phyloP scores from a whole-genome alignment of 2,888 invertebrate species.

The Vandiemenella viatica region DNA sequence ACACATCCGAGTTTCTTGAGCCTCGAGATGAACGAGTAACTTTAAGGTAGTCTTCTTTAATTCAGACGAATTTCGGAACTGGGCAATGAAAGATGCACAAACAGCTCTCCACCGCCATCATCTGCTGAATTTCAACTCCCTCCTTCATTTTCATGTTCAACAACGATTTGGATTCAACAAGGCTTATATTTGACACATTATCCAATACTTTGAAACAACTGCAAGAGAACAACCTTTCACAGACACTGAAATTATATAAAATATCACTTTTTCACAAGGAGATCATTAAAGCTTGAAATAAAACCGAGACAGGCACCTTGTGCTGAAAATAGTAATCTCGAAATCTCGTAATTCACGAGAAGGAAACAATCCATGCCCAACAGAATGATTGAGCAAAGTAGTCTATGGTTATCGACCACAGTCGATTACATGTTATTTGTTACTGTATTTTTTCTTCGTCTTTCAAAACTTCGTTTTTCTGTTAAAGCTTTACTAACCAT shows the following conservation, averaged over 20 bases:
- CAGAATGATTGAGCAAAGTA: neutral
- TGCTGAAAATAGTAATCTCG: slow-evolving; percentile 23
- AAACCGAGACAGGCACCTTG: slow-evolving; percentile 18
- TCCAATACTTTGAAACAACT: slow-evolving; percentile 2
- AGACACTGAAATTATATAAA: neutral
- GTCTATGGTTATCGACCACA: neutral
- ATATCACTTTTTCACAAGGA: slow-evolving; percentile 6
- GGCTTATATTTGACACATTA: slow-evolving; percentile 11
- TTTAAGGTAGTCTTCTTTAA: slow-evolving; percentile 7
- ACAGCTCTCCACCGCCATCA: slow-evolving; percentile 19
- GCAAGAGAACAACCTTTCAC: slow-evolving; percentile 3
- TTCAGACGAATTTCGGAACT: slow-evolving; percentile 17
- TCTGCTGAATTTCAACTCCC: slow-evolving; percentile 16
- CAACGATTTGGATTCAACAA: slow-evolving; percentile 9
- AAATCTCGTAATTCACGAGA: slow-evolving; percentile 21
- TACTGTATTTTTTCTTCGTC: no score
- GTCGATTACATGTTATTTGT: no score
- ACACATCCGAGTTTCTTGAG: no score
- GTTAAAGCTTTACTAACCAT: no score
- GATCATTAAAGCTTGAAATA: slow-evolving; percentile 11
- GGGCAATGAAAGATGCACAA: slow-evolving; percentile 17
- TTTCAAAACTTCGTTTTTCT: no score
- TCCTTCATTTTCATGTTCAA: slow-evolving; percentile 16
- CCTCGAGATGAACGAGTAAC: no score
- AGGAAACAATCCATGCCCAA: slow-evolving; percentile 16